A percentile compares a stretch with the other conserved stretches of the same genome.
Evolutionary conservation across 2,113 vertebrate genomes (phyloP).

Genomic region (Pangasianodon hypophthalmus): DNA sequence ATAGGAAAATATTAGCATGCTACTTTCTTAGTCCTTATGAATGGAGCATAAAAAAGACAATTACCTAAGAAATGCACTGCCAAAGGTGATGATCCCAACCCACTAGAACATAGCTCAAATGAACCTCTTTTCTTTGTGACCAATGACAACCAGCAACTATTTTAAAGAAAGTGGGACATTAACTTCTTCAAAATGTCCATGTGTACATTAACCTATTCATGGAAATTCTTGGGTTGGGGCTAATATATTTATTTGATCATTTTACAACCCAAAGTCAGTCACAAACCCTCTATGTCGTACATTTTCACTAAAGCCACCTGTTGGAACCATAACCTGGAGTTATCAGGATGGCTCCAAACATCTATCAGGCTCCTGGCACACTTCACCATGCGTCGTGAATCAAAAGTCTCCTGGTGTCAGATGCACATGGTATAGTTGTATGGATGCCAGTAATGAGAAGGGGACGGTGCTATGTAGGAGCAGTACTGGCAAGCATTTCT

Average conservation of each 20-base stretch:
- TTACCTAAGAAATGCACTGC: not conserved
- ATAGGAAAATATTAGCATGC: conserved; percentile 6
- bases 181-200: conserved; percentile 27
- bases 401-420: not conserved
- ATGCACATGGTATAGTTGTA: not conserved
- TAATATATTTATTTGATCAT: conserved; percentile 37
- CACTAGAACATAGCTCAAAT: not conserved
- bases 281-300: conserved; percentile 36
- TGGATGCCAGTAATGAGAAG: not conserved
- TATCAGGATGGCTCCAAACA: conserved; percentile 14
- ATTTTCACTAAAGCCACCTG: conserved; percentile 56
- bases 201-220: conserved; percentile 28
- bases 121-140: conserved; percentile 3
- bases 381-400: conserved; percentile 24
- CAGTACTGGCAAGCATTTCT: not conserved
- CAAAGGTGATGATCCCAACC: not conserved
- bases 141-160: not conserved
- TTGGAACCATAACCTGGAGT: conserved; percentile 38
- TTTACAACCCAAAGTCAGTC: conserved; percentile 28
- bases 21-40: conserved; percentile 10
- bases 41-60: conserved; percentile 11
- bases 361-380: conserved; percentile 19
- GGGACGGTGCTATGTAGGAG: not conserved
- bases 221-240: not conserved
- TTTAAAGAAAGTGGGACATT: conserved; percentile 9